Evolutionary conservation across 2,888 invertebrate genomes (phyloP).

Genomic region (Rutpela maculata): DNA sequence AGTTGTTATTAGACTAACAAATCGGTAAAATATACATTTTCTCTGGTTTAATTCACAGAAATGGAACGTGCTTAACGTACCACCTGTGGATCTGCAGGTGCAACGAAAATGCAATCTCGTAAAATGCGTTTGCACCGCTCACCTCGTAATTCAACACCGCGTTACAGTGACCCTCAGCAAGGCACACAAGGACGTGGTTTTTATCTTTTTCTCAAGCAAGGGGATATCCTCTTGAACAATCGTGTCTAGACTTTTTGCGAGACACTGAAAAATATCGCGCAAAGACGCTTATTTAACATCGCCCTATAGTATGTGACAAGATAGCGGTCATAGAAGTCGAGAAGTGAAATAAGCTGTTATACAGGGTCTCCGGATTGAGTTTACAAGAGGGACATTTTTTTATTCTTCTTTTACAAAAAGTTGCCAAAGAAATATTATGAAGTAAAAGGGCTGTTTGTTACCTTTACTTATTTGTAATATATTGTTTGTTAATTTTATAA

Average conservation of each 20-base stretch:
- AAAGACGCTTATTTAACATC: neutral
- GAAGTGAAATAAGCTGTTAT: neutral
- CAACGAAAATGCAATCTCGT: neutral
- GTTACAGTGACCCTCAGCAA: slow-evolving; percentile 1
- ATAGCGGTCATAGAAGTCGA: neutral
- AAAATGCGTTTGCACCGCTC: neutral
- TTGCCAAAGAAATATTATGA: too few relatives aligned
- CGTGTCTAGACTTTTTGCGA: slow-evolving; percentile 7
- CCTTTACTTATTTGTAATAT: too few relatives aligned
- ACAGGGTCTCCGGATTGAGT: too few relatives aligned
- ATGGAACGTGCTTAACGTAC: too few relatives aligned
- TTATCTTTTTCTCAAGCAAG: slow-evolving; percentile 7
- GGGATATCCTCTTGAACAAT: neutral
- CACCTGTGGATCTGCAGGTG: too few relatives aligned
- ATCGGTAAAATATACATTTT: too few relatives aligned
- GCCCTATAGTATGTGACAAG: neutral
- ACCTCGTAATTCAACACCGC: neutral
- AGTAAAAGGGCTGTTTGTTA: too few relatives aligned
- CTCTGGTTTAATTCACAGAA: too few relatives aligned
- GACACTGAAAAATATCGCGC: neutral
- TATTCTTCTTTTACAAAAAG: too few relatives aligned
- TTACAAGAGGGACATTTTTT: too few relatives aligned
- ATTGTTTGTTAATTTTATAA: too few relatives aligned
- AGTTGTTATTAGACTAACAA: too few relatives aligned
- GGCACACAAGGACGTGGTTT: neutral